phyloP scores from a whole-genome alignment of 2,888 invertebrate genomes.

The Pollenia labialis region DNA sequence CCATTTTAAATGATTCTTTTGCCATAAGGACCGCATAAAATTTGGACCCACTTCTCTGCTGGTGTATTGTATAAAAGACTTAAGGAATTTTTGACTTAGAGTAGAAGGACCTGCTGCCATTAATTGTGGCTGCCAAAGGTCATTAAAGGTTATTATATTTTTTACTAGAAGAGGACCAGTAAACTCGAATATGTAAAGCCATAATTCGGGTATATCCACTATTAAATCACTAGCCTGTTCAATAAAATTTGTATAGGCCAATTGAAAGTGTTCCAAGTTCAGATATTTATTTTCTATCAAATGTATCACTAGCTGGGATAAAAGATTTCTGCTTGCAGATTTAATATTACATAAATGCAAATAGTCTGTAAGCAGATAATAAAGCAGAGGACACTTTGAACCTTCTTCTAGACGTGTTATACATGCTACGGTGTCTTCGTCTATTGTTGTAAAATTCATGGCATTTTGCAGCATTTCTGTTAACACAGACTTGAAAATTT shows the following conservation, averaged over 20 bases:
- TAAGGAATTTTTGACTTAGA: constrained; percentile 84
- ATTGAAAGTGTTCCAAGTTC: constrained; percentile 84
- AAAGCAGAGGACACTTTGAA: constrained; percentile 79
- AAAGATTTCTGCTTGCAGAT: constrained; percentile 80
- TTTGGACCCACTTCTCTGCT: constrained; percentile 86
- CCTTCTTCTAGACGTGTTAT: constrained; percentile 78
- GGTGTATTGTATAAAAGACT: constrained; percentile 86
- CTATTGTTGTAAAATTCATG: constrained; percentile 75
- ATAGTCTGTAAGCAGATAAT: constrained; percentile 80
- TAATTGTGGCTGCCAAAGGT: constrained; percentile 79
- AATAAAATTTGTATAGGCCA: constrained; percentile 87
- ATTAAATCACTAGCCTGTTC: constrained; percentile 89
- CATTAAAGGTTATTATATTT: constrained; percentile 84
- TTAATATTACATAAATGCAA: constrained; percentile 81
- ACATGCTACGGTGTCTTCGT: constrained; percentile 74
- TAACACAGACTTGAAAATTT: constrained; percentile 77
- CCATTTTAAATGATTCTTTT: constrained; percentile 85
- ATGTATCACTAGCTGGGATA: constrained; percentile 84
- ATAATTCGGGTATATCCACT: constrained; percentile 94
- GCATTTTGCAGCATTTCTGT: constrained; percentile 79
- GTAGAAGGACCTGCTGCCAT: constrained; percentile 72
- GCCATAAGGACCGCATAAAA: constrained; percentile 86
- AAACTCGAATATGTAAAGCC: constrained; percentile 91
- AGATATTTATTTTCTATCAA: constrained; percentile 85
- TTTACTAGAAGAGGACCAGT: constrained; percentile 86